Base-by-base conservation (phyloP, 1,140 invertebrate genomes). In the Dreissena polymorpha region DNA sequence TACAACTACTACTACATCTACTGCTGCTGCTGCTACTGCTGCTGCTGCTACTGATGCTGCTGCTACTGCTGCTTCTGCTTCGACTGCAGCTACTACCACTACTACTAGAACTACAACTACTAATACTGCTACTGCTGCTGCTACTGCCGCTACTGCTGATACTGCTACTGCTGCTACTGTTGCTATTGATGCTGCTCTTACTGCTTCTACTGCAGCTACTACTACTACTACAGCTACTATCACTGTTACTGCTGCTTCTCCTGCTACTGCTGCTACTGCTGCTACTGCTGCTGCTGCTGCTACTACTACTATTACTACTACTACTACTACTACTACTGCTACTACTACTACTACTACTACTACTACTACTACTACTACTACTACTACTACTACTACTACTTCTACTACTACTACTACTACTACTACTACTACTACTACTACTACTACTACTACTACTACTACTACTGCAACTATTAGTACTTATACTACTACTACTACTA, bases 381-480 rank as follows among this genome's bases (percentile, higher is more conserved):
- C 53, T 55, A 55, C 53, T 55, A 12, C 53, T 55, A 55, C 53
- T 55, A 55, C 53, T 55, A 55, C 53, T 55, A 55, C 53, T 55
- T 12, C 53, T 55, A 55, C 53, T 55, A 55, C 53, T 55, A 55
- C 53, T 55, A 55, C 53, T 55, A 55, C 53, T 55, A 55, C 53
- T 55, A 55, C 53, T 55, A 55, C 53, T 55, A 55, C 53, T 55
- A 55, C 53, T 55, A 55, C 53, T 55, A 55, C 53, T 55, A 55
- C 53, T 55, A 55, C 53, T 55, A 55, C 53, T 55, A 55, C 53
- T 55, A 55, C 53, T 55, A 55, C 53, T 55, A 55, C 53, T 55
- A 12, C 53, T 55, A 12, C 53, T 55, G 12, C 53, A 12, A 55
- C 53, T 55, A 55, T 18, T 60, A 60, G 3, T 60, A 60, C 21